Evolutionary conservation across 2,888 invertebrate genomes (phyloP), one percentile per base, ranked within the genome.

Genomic region (Acronicta psi): DNA sequence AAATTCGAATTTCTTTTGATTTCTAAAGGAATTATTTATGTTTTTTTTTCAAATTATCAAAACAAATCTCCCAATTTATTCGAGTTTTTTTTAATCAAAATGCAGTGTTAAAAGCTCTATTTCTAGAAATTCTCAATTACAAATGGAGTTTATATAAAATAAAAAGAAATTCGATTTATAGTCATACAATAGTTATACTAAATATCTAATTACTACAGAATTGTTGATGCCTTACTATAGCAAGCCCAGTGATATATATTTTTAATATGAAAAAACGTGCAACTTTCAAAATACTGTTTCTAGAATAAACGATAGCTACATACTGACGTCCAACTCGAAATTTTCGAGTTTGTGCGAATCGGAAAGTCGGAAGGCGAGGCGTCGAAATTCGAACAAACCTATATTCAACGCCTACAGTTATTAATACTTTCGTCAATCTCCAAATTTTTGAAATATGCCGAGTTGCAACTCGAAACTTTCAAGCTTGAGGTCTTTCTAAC

Each of bases 201-300:
- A 72, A 74, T 69, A 79, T 83, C 83, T 75, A 72, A 68, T 79
- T 77, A 29, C 78, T 74, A 60, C 29, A 68, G 79, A 84, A 83
- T 84, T 77, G 82, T 81, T 67, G 79, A 64, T 62, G 81, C 74
- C 68, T 50, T 72, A 75, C 72, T 73, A 72, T 73, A 83, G 76
- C 80, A 75, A 77, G 80, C 79, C 77, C 76, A 71, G 78, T 69
- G 74, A 73, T 71, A 75, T 70, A 69, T 69, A n/a, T 67, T 67
- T 54, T 72, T 72, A 75, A 75, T 58, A 70, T 73, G 73, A 79
- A 74, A 78, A 77, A 75, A 78, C 59, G 85, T 84, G 83, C 76
- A 67, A 69, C 64, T 65, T 67, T 72, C 67, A 64, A 76, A 75
- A 76, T 76, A 76, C 82, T 79, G 74, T 76, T 77, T 79, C 72